These are phyloP conservation scores for Orientallactaga bullata DNA, from an alignment of 2,113 vertebrate genomes.

Conservation along the genomic window DNA sequence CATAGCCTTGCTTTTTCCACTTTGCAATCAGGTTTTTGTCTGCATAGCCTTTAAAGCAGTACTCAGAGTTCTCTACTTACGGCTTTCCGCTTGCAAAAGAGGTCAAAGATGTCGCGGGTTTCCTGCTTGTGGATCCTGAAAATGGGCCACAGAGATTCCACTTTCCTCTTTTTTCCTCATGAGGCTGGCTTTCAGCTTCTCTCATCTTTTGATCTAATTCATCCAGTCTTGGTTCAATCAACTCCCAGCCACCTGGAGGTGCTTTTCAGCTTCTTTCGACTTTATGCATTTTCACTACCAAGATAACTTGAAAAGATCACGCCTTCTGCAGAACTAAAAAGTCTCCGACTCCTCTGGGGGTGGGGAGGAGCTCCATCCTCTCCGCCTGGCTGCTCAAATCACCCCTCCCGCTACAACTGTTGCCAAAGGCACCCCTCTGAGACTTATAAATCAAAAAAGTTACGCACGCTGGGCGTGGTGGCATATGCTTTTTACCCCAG, in stretches of 20 bases:
- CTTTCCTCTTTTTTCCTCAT: slow-evolving; percentile 98
- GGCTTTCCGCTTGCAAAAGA: slow-evolving; percentile 94
- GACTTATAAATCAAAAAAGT: no score
- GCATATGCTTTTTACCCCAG: no score
- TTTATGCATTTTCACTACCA: slow-evolving; percentile 91
- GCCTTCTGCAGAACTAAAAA: background rate
- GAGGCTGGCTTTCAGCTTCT: slow-evolving; percentile 97
- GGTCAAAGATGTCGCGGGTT: slow-evolving; percentile 97
- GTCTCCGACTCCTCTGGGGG: background rate
- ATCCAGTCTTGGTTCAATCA: slow-evolving; percentile 97
- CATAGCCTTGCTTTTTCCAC: slow-evolving; percentile 99
- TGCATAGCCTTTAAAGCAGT: slow-evolving; percentile 88
- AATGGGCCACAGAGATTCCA: slow-evolving; percentile 98
- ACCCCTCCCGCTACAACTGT: background rate
- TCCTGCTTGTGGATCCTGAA: slow-evolving; percentile 98
- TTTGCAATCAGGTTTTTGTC: slow-evolving; percentile 99
- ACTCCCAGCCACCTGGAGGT: slow-evolving; percentile 98
- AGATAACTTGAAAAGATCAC: slow-evolving; percentile 6
- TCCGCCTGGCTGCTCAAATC: background rate
- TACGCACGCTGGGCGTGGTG: no score
- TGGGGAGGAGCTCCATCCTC: no score
- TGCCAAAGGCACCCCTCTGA: background rate
- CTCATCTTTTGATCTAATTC: slow-evolving; percentile 99
- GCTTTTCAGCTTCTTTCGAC: slow-evolving; percentile 98
- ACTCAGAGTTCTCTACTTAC: slow-evolving; percentile 92